Evolutionary conservation across 2,888 invertebrate species (phyloP), one percentile per base, ranked within the genome.

Genomic region (Muscina levida): DNA sequence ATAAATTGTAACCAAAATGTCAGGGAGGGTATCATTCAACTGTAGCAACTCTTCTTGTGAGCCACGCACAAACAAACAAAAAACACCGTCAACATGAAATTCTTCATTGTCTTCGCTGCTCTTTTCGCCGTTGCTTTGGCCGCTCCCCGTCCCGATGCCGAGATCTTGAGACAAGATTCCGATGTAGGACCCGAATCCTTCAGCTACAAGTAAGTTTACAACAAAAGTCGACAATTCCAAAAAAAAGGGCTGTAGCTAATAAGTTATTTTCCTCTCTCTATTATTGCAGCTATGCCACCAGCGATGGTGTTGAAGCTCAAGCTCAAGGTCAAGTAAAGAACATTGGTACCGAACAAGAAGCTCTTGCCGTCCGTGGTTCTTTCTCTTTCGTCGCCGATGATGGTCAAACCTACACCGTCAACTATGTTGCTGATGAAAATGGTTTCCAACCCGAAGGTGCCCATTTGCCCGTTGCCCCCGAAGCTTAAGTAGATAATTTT

Each of bases 181-280:
- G 91, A 91, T 76, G 92, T 92, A n/a, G 92, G 90, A 62, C 87
- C 91, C 84, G 92, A 93, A 84, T 92, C 92, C 86, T 94, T 92
- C 86, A 89, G 91, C 72, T 93, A 93, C 84, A 90, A 88, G 93
- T 93, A 90, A 92, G 93, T 91, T 46, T 83, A 82, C 91, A n/a
- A n/a, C n/a, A n/a, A n/a, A n/a, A n/a, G n/a, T n/a, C n/a, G n/a
- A n/a, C 89, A 92, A 91, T 89, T 10, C 17, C 8, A 3, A 31
- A 31, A 8, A 5, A 31, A 31, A 8, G 31, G 8, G 8, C 3
- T 31, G 8, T 31, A 31, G 8, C n/a, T n/a, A n/a, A n/a, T n/a
- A n/a, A n/a, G n/a, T n/a, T n/a, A n/a, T n/a, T n/a, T n/a, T n/a
- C n/a, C n/a, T 70, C 13, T 15, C 22, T 19, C 0, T 17, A 15